A percentile compares a stretch with the other conserved stretches of the same genome.
phyloP scores from a whole-genome alignment of 2,113 vertebrate species.

The Pelmatolapia mariae region DNA sequence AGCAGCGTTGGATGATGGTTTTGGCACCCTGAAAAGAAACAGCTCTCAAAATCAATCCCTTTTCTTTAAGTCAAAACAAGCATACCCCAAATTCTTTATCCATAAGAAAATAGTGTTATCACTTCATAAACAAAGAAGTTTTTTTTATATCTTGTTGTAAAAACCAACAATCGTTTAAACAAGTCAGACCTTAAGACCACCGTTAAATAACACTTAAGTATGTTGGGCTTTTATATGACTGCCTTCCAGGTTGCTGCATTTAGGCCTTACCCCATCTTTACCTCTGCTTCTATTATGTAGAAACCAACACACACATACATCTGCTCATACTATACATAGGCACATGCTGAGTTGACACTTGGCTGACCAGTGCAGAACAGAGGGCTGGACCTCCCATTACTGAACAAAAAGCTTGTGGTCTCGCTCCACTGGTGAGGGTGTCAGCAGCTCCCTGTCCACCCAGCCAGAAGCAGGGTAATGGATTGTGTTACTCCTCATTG shows the following conservation, averaged over 20 bases:
- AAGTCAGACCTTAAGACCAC: not conserved
- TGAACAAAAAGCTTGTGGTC: constrained; percentile 45
- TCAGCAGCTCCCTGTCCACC: constrained; percentile 44
- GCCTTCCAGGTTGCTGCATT: not conserved
- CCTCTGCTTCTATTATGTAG: not conserved
- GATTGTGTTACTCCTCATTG: constrained; percentile 63
- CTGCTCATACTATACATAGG: not conserved
- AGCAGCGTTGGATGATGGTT: not conserved
- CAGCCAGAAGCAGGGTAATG: constrained; percentile 54
- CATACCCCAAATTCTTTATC: not conserved
- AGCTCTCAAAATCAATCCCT: not conserved
- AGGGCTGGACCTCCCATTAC: constrained; percentile 57
- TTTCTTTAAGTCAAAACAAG: not conserved
- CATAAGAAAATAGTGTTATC: not conserved
- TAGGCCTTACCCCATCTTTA: not conserved
- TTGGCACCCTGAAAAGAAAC: not conserved
- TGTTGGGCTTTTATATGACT: not conserved
- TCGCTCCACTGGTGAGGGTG: constrained; percentile 42
- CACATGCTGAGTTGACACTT: constrained; percentile 44
- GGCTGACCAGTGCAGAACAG: constrained; percentile 42
- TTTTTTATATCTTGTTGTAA: not conserved
- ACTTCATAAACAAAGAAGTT: not conserved
- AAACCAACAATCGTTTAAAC: not conserved
- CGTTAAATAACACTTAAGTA: not conserved
- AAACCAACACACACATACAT: not conserved